These are phyloP conservation scores for Nomada flava DNA, from an alignment of 2,888 invertebrate species.

Conservation along the genomic window DNA sequence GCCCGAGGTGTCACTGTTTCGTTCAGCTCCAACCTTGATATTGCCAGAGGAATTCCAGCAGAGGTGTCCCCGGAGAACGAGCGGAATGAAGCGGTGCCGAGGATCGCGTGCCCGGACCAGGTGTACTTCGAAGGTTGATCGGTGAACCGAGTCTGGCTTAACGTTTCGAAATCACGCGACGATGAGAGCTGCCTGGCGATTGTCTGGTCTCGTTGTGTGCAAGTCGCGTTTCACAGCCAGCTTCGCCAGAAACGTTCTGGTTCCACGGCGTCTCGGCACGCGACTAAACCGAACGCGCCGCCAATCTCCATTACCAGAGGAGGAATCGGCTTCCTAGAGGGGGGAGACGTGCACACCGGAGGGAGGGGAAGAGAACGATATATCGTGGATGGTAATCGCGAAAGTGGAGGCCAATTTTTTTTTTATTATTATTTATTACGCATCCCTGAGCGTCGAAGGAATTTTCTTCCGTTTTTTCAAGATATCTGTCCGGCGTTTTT, in stretches of 20 bases:
- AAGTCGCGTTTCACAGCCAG: constrained; percentile 20
- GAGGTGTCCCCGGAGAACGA: not conserved
- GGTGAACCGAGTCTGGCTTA: constrained; percentile 1
- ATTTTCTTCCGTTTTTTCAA: not conserved
- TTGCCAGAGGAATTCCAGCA: no score
- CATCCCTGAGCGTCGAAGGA: no score
- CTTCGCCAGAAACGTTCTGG: constrained; percentile 57
- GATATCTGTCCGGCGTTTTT: not conserved
- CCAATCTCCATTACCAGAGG: constrained; percentile 81
- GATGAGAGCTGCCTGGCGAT: not conserved
- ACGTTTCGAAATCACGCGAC: constrained; percentile 38
- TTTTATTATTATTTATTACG: no score
- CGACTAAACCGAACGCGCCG: constrained; percentile 81
- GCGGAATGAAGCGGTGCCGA: not conserved
- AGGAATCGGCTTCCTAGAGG: constrained; percentile 86
- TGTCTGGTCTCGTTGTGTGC: constrained; percentile 5
- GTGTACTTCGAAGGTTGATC: constrained; percentile 9
- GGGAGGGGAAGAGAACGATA: constrained; percentile 15
- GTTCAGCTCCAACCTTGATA: no score
- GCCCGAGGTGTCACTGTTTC: no score
- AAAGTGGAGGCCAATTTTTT: constrained; percentile 20
- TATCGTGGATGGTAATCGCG: constrained; percentile 13
- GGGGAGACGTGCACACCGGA: constrained; percentile 76
- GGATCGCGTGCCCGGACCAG: constrained; percentile 24
- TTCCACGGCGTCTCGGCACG: constrained; percentile 85